Conservation (phyloP, 2,888 invertebrate species). For the Drosophila acutilabella region DNA sequence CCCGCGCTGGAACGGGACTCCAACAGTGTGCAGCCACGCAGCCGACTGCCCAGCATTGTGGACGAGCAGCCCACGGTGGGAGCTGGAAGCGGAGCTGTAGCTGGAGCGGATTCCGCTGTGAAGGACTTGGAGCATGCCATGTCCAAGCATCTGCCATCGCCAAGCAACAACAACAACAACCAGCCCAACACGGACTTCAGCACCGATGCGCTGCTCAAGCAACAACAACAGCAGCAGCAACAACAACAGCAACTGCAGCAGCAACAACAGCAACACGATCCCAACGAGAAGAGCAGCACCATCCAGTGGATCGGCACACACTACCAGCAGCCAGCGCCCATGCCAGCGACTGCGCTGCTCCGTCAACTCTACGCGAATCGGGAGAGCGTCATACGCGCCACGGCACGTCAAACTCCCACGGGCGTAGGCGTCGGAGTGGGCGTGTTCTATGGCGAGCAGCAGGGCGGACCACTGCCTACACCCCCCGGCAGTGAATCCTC, state of each 20-base stretch:
- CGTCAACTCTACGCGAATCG: constrained; percentile 96
- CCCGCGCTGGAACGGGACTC: constrained; percentile 68
- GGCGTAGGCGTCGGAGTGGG: constrained; percentile 48
- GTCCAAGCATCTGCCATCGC: constrained; percentile 95
- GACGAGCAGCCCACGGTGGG: constrained; percentile 77
- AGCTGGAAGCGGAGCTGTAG: background rate
- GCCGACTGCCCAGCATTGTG: constrained; percentile 83
- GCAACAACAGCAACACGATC: constrained; percentile 86
- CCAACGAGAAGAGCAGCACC: constrained; percentile 87
- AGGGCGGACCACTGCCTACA: constrained; percentile 91
- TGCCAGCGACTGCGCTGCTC: constrained; percentile 95
- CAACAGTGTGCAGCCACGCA: constrained; percentile 74
- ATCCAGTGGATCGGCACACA: constrained; percentile 98
- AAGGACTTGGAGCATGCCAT: constrained; percentile 98
- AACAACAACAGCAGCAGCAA: constrained; percentile 91
- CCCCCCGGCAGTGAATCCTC: constrained; percentile 94
- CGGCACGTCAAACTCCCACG: constrained; percentile 86
- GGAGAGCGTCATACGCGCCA: constrained; percentile 97
- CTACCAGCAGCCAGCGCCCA: constrained; percentile 86
- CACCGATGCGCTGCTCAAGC: constrained; percentile 92
- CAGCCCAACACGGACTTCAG: constrained; percentile 93
- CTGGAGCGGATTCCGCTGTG: constrained; percentile 82
- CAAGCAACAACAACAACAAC: constrained; percentile 76
- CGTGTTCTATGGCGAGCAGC: constrained; percentile 85
- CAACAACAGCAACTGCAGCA: constrained; percentile 87